Evolutionary conservation across 2,797 vertebrate genomes (phyloP).

Genomic region (Sebastes dallii): DNA sequence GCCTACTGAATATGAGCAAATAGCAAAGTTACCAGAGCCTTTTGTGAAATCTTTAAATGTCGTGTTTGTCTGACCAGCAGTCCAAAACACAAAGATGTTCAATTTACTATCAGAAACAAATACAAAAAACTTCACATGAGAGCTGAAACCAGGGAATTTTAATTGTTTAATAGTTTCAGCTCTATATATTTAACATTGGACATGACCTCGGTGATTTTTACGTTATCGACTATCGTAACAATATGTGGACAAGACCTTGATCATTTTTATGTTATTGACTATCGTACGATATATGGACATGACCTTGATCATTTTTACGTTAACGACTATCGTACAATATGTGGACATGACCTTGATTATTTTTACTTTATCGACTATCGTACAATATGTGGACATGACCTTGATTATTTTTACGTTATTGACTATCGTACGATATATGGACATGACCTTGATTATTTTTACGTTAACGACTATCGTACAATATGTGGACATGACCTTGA

Average conservation of each 20-base stretch:
- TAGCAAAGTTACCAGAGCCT: neutral
- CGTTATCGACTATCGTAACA: too few species aligned
- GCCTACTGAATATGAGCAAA: neutral
- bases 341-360: accelerated
- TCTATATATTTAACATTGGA: neutral
- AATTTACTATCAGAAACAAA: neutral
- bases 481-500: accelerated
- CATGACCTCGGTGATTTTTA: neutral
- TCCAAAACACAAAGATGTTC: neutral
- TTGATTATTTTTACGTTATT: too few species aligned
- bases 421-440: too few species aligned
- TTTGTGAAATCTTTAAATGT: neutral
- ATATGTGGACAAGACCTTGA: too few species aligned
- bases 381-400: too few species aligned
- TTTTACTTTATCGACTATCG: accelerated
- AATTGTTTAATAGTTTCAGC: neutral
- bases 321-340: accelerated
- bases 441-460: accelerated
- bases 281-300: too few species aligned
- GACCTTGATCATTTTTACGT: accelerated
- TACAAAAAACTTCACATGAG: neutral
- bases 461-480: too few species aligned
- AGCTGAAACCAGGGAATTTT: neutral
- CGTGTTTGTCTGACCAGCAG: neutral
- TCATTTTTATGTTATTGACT: too few species aligned